Evolutionary conservation across 2,113 vertebrate species (phyloP).

Genomic region (Pitta sordida): DNA sequence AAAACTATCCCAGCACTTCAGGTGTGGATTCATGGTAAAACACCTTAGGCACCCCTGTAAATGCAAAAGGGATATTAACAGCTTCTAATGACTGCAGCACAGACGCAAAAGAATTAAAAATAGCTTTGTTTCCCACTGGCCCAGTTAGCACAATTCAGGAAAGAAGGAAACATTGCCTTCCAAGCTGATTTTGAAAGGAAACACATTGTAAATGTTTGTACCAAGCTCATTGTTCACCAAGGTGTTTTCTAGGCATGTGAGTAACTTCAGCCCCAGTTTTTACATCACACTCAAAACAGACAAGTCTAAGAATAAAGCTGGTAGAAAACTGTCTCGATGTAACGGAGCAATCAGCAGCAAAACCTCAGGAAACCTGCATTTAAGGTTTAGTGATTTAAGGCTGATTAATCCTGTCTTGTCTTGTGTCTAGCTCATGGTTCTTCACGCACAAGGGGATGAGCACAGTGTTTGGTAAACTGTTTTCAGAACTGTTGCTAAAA

Average conservation of each 20-base stretch:
- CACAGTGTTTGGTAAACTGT: not conserved
- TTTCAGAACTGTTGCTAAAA: not conserved
- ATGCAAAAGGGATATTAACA: slow-evolving; percentile 28
- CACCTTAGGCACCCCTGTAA: slow-evolving; percentile 9
- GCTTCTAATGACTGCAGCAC: slow-evolving; percentile 4
- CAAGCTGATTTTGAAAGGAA: slow-evolving; percentile 38
- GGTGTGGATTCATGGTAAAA: not conserved
- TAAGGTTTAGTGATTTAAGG: not conserved
- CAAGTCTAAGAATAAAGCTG: not conserved
- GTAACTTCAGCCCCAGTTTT: not conserved
- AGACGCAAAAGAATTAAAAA: slow-evolving; percentile 7
- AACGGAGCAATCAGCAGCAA: not conserved
- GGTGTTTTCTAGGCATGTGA: not conserved
- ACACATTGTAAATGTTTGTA: slow-evolving; percentile 26
- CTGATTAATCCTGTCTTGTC: not conserved
- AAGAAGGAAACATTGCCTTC: slow-evolving; percentile 11
- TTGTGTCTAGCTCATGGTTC: not conserved
- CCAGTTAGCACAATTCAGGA: slow-evolving; percentile 12
- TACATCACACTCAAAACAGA: not conserved
- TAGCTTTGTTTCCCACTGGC: slow-evolving; percentile 15
- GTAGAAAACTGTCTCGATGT: not conserved
- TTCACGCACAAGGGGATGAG: not conserved
- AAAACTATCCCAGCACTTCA: not conserved
- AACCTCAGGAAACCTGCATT: not conserved
- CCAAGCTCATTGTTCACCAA: not conserved